These are phyloP conservation scores for Aphrocallistes beatrix DNA, from an alignment of 37 sponge, comb jelly and placozoan genomes.

Conservation along the genomic window DNA sequence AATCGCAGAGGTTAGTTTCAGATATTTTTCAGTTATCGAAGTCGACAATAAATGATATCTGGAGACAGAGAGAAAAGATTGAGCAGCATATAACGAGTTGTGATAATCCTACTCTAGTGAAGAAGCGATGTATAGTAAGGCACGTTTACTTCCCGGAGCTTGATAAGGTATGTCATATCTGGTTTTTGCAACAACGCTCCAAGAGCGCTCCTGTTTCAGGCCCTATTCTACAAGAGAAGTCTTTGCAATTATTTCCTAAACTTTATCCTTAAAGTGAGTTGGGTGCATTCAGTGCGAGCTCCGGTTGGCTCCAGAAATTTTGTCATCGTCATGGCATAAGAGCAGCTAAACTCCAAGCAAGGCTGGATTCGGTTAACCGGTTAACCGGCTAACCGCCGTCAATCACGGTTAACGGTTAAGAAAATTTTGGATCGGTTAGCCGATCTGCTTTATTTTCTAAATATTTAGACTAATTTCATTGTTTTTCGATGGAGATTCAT, in stretches of 20 bases:
- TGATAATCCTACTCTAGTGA: constrained; percentile 21
- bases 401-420: too few relatives aligned
- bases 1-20: constrained; percentile 28
- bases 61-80: constrained; percentile 29
- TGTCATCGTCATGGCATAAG: constrained; percentile 23
- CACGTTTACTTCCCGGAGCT: constrained; percentile 21
- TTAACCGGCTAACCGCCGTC: too few relatives aligned
- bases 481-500: too few relatives aligned
- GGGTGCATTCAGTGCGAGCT: constrained; percentile 27
- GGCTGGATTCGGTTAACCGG: too few relatives aligned
- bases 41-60: constrained; percentile 30
- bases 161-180: constrained; percentile 25
- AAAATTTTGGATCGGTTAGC: too few relatives aligned
- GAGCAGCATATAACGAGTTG: background rate
- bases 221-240: constrained; percentile 26
- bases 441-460: too few relatives aligned
- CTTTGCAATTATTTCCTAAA: constrained; percentile 4
- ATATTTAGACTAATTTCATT: too few relatives aligned
- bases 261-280: constrained; percentile 24
- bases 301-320: constrained; percentile 28
- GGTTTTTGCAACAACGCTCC: constrained; percentile 36
- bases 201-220: constrained; percentile 33
- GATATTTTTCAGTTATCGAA: constrained; percentile 23
- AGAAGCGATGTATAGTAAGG: constrained; percentile 25
- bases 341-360: constrained; percentile 12